phyloP scores from a whole-genome alignment of 2,797 vertebrate genomes.

The Aulostomus chinensis region DNA sequence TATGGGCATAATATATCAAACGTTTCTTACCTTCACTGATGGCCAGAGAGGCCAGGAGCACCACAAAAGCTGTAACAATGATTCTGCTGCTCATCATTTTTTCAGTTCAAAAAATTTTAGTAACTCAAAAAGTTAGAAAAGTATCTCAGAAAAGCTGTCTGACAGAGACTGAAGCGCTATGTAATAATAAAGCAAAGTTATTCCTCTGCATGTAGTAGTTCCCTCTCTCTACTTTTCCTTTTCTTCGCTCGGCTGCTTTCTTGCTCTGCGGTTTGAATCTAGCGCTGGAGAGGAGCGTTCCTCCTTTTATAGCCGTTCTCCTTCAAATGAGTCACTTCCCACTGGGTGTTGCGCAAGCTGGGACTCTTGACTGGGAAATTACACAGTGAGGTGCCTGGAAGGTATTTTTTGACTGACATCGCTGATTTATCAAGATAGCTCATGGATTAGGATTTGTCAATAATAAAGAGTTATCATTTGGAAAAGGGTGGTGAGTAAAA shows the following conservation, averaged over 20 bases:
- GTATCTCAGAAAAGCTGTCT: slow-evolving; percentile 5
- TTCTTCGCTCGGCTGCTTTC: slow-evolving; percentile 15
- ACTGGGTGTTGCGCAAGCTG: slow-evolving; percentile 43
- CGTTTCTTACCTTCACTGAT: slow-evolving; percentile 60
- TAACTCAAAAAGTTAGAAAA: slow-evolving; percentile 8
- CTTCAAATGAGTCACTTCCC: slow-evolving; percentile 54
- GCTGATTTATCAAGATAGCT: slow-evolving; percentile 8
- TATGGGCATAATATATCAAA: background rate
- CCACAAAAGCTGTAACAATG: slow-evolving; percentile 16
- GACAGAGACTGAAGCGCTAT: slow-evolving; percentile 1
- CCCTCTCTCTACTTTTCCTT: slow-evolving; percentile 4
- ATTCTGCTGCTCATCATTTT: slow-evolving; percentile 61
- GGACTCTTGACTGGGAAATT: slow-evolving; percentile 56
- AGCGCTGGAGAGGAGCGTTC: slow-evolving; percentile 9
- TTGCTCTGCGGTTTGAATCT: slow-evolving; percentile 48
- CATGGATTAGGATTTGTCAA: slow-evolving; percentile 3
- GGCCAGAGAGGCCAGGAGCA: slow-evolving; percentile 50
- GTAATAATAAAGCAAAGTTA: background rate
- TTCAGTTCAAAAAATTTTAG: too few relatives aligned
- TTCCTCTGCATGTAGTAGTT: slow-evolving; percentile 6
- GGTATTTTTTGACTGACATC: background rate
- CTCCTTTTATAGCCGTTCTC: slow-evolving; percentile 37
- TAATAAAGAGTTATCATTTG: background rate
- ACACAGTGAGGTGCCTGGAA: background rate
- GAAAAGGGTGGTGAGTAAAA: slow-evolving; percentile 40